Evolutionary conservation across 1,140 invertebrate genomes (phyloP).

Genomic region (Dendroctonus valens): DNA sequence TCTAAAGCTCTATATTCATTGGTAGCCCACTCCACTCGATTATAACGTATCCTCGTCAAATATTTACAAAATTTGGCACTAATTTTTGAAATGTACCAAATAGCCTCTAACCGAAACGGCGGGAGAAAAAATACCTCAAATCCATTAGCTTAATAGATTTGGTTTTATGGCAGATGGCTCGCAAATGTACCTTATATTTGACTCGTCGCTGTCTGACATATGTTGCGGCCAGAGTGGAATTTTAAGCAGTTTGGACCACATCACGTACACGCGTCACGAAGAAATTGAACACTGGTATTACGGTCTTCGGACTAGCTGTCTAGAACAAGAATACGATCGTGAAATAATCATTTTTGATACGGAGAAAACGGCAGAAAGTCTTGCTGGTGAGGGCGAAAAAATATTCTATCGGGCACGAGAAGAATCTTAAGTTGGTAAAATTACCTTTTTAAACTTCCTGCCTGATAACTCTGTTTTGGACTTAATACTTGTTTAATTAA

Average conservation of each 20-base stretch:
- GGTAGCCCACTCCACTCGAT: too few species aligned
- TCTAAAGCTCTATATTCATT: too few species aligned
- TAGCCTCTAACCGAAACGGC: neutral
- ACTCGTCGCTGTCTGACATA: slow-evolving; percentile 12
- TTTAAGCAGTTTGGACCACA: slow-evolving; percentile 11
- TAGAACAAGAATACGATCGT: slow-evolving; percentile 2
- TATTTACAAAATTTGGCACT: too few species aligned
- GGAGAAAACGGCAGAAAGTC: too few species aligned
- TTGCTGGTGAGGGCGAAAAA: too few species aligned
- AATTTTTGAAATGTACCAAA: too few species aligned
- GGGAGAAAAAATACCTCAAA: slow-evolving; percentile 1
- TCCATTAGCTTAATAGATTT: slow-evolving; percentile 5
- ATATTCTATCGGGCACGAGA: too few species aligned
- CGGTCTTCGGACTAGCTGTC: slow-evolving; percentile 1
- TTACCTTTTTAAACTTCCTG: too few species aligned
- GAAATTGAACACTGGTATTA: slow-evolving; percentile 16
- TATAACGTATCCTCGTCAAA: too few species aligned
- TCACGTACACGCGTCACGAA: slow-evolving; percentile 14
- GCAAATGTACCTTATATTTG: slow-evolving; percentile 16
- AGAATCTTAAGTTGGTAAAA: too few species aligned
- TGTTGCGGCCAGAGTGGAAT: slow-evolving; percentile 8
- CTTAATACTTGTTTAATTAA: too few species aligned
- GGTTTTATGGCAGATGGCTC: slow-evolving; percentile 13
- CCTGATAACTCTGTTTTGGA: too few species aligned
- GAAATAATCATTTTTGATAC: neutral